Percentiles rank a stretch among this genome's conserved stretches.
phyloP scores from a whole-genome alignment of 2,888 invertebrate genomes.

The Drosophila hamatofila region DNA sequence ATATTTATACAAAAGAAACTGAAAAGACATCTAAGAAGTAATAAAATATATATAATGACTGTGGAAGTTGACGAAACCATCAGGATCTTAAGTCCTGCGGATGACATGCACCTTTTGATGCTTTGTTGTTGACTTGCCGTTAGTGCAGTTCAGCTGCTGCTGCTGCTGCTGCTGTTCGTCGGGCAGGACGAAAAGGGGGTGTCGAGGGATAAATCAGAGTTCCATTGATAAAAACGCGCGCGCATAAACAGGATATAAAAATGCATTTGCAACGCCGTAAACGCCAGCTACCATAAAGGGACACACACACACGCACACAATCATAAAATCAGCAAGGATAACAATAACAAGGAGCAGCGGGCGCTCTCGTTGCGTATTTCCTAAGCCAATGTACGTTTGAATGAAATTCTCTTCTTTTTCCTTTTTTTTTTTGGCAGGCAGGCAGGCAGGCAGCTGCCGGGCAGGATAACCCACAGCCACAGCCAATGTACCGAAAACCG shows the following conservation, averaged over 20 bases:
- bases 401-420: constrained; percentile 46
- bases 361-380: constrained; percentile 56
- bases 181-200: constrained; percentile 3
- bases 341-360: constrained; percentile 72
- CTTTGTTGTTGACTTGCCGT: constrained; percentile 19
- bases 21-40: constrained; percentile 5
- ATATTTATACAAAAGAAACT: constrained; percentile 6
- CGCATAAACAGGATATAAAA: constrained; percentile 80
- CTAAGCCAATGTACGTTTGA: constrained; percentile 68
- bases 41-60: constrained; percentile 20
- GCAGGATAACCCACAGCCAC: constrained; percentile 61
- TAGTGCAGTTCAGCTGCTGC: constrained; percentile 46
- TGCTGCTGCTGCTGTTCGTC: background rate
- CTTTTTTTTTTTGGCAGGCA: constrained; percentile 22
- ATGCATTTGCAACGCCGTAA: constrained; percentile 75
- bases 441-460: constrained; percentile 64
- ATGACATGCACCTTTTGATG: constrained; percentile 31
- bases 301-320: constrained; percentile 41
- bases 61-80: constrained; percentile 41
- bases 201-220: constrained; percentile 55
- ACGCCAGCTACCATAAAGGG: constrained; percentile 53
- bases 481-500: constrained; percentile 53
- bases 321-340: constrained; percentile 73
- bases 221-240: constrained; percentile 66
- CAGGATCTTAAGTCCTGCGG: constrained; percentile 15